Evolutionary conservation across 1,140 invertebrate genomes (phyloP).

Genomic region (Drosophila pallidifrons): DNA sequence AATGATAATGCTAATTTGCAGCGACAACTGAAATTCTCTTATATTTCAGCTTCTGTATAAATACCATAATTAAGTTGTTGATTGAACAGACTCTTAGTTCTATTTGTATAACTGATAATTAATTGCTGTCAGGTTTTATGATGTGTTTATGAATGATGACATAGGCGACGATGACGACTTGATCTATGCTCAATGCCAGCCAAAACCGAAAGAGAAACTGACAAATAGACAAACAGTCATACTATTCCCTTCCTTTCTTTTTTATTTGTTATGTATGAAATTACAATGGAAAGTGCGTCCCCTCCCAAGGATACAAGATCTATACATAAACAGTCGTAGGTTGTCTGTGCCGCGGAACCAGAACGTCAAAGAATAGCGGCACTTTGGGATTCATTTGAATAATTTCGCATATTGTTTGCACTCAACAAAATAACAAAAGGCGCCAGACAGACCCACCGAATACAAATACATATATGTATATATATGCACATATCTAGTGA

Average conservation of each 20-base stretch:
- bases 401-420: conserved; percentile 76
- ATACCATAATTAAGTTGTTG: conserved; percentile 49
- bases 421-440: conserved; percentile 41
- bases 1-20: not conserved
- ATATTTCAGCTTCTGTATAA: not conserved
- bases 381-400: conserved; percentile 61
- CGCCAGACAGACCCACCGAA: conserved; percentile 22
- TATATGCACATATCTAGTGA: conserved; percentile 46
- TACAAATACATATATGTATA: conserved; percentile 37
- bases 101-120: conserved; percentile 32
- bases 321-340: not conserved
- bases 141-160: conserved; percentile 39
- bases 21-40: not conserved
- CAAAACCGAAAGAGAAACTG: conserved; percentile 10
- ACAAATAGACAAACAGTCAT: not conserved
- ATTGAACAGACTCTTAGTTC: conserved; percentile 27
- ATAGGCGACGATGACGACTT: conserved; percentile 34
- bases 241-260: not conserved
- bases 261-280: conserved; percentile 15
- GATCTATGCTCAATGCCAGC: conserved; percentile 42
- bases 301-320: conserved; percentile 10
- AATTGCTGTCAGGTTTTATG: conserved; percentile 44
- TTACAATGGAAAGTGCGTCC: conserved; percentile 35
- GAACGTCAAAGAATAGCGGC: conserved; percentile 13
- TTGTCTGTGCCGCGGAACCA: not conserved